phyloP scores from a whole-genome alignment of 1,140 invertebrate species.

The Rhizoglyphus robini region DNA sequence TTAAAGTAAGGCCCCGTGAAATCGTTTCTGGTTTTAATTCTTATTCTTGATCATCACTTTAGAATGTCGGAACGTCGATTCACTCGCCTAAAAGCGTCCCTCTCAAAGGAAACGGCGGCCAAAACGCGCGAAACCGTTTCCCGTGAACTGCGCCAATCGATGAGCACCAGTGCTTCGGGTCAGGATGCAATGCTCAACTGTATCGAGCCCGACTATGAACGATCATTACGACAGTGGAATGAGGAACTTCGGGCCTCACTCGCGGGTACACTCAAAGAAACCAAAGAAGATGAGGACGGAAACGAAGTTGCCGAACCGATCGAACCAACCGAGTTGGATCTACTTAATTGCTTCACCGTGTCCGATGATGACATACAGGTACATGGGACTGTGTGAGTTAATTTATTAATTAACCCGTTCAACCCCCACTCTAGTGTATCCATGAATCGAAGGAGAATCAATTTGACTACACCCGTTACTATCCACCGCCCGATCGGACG shows the following conservation, averaged over 20 bases:
- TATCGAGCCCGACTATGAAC: conserved; percentile 13
- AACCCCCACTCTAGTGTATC: too few relatives aligned
- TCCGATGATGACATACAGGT: conserved; percentile 7
- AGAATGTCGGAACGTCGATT: conserved; percentile 19
- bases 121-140: conserved; percentile 18
- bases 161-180: background rate
- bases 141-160: conserved; percentile 16
- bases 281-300: background rate
- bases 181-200: background rate
- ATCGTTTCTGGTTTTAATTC: too few relatives aligned
- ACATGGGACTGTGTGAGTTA: too few relatives aligned
- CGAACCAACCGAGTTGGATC: background rate
- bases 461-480: conserved; percentile 12
- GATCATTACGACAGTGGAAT: background rate
- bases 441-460: background rate
- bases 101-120: conserved; percentile 16
- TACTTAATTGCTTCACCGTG: background rate
- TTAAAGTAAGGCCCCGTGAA: too few relatives aligned
- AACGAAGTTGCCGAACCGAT: background rate
- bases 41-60: too few relatives aligned
- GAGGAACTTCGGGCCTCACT: background rate
- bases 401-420: too few relatives aligned
- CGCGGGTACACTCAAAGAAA: background rate
- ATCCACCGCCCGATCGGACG: background rate
- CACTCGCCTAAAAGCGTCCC: conserved; percentile 4